These are phyloP conservation scores for Plusia festucae DNA, from an alignment of 2,888 invertebrate species.

Conservation along the genomic window DNA sequence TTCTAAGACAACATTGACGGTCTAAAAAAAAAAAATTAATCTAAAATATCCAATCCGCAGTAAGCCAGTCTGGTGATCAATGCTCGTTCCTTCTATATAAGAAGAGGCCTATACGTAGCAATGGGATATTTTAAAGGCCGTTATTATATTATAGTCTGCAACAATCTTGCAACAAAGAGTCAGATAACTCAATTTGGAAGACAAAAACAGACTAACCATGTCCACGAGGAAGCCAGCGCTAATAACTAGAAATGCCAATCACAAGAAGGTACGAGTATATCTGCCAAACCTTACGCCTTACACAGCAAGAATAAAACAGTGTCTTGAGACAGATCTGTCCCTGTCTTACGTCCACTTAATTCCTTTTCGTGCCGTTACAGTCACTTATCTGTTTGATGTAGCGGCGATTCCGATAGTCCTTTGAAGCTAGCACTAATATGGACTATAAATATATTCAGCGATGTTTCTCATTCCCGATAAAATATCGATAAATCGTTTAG, in stretches of 20 bases:
- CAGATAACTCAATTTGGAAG: no score
- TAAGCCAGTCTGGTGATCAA: no score
- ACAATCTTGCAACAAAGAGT: no score
- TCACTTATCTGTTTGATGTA: constrained; percentile 59
- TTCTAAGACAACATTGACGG: no score
- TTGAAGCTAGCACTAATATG: constrained; percentile 57
- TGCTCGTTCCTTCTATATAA: no score
- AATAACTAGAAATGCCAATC: background rate
- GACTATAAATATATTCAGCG: constrained; percentile 60
- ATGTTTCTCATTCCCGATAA: constrained; percentile 52
- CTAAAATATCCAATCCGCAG: no score
- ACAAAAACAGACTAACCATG: background rate
- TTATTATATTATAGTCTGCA: no score
- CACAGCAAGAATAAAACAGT: constrained; percentile 7
- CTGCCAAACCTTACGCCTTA: background rate
- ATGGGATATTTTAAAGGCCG: no score
- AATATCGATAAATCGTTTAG: constrained; percentile 39
- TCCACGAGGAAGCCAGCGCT: background rate
- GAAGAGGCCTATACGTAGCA: no score
- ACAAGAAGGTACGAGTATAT: background rate
- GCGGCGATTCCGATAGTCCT: constrained; percentile 47
- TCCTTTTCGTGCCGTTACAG: constrained; percentile 30
- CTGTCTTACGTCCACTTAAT: constrained; percentile 40
- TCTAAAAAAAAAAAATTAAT: no score
- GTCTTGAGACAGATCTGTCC: constrained; percentile 31